These are phyloP conservation scores for Scotopteryx bipunctaria DNA, from an alignment of 2,888 invertebrate species.

Conservation along the genomic window DNA sequence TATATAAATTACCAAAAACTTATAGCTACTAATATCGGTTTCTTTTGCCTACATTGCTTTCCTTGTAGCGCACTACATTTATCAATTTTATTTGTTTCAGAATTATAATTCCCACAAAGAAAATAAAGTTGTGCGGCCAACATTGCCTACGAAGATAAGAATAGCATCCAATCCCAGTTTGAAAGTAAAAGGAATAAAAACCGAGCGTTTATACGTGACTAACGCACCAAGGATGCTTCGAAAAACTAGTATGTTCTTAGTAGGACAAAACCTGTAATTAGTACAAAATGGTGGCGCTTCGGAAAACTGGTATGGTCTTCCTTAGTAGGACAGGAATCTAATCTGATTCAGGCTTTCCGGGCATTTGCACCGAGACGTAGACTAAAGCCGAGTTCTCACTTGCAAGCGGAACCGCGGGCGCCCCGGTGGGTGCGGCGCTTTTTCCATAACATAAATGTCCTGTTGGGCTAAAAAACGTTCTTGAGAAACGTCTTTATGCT, in stretches of 20 bases:
- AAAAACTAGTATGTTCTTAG: conserved; percentile 28
- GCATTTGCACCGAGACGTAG: conserved; percentile 18
- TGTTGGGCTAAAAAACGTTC: too few relatives aligned
- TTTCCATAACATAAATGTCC: neutral
- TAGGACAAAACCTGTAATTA: conserved; percentile 20
- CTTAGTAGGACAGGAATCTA: conserved; percentile 28
- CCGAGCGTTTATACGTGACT: conserved; percentile 8
- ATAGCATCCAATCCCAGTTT: conserved; percentile 12
- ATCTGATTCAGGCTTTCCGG: conserved; percentile 32
- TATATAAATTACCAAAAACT: too few relatives aligned
- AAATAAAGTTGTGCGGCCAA: conserved; percentile 10
- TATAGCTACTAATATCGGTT: too few relatives aligned
- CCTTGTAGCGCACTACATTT: neutral
- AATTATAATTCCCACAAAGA: conserved; percentile 16
- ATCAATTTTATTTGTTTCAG: conserved; percentile 14
- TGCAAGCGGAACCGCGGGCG: neutral
- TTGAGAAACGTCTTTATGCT: too few relatives aligned
- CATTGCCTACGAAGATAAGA: conserved; percentile 10
- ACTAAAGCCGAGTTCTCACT: conserved; percentile 1
- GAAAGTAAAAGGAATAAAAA: conserved; percentile 13
- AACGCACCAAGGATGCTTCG: conserved; percentile 13
- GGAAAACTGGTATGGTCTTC: conserved; percentile 19
- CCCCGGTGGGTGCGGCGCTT: too few relatives aligned
- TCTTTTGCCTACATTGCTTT: too few relatives aligned
- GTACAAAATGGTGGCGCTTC: conserved; percentile 17